Evolutionary conservation across 2,797 vertebrate species (phyloP).

Genomic region (Dendrocincla fuliginosa): DNA sequence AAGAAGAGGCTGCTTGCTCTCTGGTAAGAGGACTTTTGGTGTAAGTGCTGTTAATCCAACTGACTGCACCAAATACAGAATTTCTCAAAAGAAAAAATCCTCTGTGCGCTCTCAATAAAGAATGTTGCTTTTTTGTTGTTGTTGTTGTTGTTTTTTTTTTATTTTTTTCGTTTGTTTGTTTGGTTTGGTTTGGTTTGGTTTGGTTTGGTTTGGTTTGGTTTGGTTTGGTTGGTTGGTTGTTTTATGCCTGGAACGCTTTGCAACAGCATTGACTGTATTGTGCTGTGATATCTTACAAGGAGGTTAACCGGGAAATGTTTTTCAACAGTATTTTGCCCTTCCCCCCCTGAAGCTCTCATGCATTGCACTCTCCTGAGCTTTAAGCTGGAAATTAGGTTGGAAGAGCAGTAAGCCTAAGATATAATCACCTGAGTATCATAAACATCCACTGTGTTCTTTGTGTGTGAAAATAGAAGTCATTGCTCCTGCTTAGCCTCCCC

Average conservation of each 20-base stretch:
- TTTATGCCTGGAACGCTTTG: neutral
- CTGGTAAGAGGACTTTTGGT: neutral
- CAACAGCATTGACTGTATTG: neutral
- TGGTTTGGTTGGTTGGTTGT: too few relatives aligned
- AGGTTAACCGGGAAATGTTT: neutral
- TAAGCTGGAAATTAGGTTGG: constrained; percentile 10
- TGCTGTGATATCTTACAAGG: constrained; percentile 1
- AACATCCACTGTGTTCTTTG: neutral
- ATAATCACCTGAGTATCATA: neutral
- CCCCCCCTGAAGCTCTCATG: neutral
- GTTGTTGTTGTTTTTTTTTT: neutral
- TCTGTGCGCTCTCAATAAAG: neutral
- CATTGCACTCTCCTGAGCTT: constrained; percentile 2
- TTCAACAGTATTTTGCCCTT: neutral
- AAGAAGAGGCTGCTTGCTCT: neutral
- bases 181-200: neutral
- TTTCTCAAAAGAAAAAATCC: neutral
- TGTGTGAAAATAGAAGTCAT: neutral
- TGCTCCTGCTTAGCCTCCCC: neutral
- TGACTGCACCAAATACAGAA: neutral
- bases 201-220: too few relatives aligned
- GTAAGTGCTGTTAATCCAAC: neutral
- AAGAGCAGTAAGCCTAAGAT: constrained; percentile 3
- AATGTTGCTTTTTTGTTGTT: too few relatives aligned
- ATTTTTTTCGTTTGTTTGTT: neutral